These are phyloP conservation scores for Pteropus alecto DNA, from an alignment of 2,113 vertebrate genomes.

Conservation along the genomic window DNA sequence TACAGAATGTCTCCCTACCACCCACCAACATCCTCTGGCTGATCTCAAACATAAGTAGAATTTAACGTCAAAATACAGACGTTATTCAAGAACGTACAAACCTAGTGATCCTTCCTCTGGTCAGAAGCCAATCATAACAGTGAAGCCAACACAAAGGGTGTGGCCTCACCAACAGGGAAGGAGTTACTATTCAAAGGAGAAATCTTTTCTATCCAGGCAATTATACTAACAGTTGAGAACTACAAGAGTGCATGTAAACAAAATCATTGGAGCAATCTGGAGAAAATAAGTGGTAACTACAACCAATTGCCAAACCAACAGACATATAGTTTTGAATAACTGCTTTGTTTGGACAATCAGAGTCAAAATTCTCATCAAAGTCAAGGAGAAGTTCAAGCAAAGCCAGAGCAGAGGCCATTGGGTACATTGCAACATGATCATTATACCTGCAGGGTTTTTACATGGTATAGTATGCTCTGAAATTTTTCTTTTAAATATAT, in stretches of 20 bases:
- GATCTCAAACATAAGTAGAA: background rate
- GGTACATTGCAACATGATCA: background rate
- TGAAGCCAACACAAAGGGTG: background rate
- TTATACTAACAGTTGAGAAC: background rate
- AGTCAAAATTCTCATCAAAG: background rate
- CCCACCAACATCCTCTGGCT: background rate
- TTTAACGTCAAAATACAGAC: background rate
- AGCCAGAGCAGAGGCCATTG: slow-evolving; percentile 38
- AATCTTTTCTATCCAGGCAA: background rate
- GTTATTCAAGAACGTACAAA: background rate
- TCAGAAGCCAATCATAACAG: background rate
- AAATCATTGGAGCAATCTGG: background rate
- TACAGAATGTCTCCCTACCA: background rate
- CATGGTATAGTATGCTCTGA: background rate
- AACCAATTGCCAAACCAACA: background rate
- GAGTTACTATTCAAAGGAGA: background rate
- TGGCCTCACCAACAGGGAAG: background rate
- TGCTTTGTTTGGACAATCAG: background rate
- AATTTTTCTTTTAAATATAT: background rate
- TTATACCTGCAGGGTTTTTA: background rate
- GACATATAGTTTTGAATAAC: background rate
- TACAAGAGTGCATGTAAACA: background rate
- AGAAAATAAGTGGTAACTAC: background rate
- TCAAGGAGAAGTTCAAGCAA: slow-evolving; percentile 16
- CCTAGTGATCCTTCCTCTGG: background rate